phyloP scores from a whole-genome alignment of 2,888 invertebrate genomes.

The Ennomos erosarius region DNA sequence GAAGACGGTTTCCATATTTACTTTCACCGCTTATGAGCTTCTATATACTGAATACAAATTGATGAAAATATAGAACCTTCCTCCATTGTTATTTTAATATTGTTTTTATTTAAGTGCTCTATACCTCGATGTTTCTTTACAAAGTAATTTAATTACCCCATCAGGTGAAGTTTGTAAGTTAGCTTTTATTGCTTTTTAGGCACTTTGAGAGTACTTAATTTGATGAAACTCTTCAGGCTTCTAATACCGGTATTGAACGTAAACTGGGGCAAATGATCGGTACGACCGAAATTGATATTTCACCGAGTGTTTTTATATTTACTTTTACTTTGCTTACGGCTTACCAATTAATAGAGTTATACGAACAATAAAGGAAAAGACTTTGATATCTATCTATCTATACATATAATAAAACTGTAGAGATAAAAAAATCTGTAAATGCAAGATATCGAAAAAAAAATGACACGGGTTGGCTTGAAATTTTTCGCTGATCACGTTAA shows the following conservation, averaged over 20 bases:
- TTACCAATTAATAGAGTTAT: background rate
- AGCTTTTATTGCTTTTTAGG: conserved; percentile 15
- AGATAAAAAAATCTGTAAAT: too few species aligned
- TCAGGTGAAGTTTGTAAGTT: background rate
- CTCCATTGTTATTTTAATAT: too few species aligned
- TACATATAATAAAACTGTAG: too few species aligned
- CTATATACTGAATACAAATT: conserved; percentile 35
- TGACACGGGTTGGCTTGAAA: too few species aligned
- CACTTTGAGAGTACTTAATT: conserved; percentile 30
- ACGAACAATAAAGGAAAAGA: too few species aligned
- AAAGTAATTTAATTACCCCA: too few species aligned
- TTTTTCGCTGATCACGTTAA: too few species aligned
- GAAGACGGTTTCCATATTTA: conserved; percentile 21
- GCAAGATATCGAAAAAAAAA: too few species aligned
- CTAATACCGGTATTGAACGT: conserved; percentile 34
- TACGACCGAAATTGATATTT: conserved; percentile 25
- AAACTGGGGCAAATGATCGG: conserved; percentile 27
- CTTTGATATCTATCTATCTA: too few species aligned
- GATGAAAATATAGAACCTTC: conserved; percentile 30
- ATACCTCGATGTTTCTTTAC: too few species aligned
- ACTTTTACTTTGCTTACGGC: background rate
- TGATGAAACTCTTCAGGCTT: conserved; percentile 33
- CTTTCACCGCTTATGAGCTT: conserved; percentile 25
- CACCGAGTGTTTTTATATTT: conserved; percentile 17
- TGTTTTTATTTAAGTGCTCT: too few species aligned